phyloP scores from a whole-genome alignment of 2,888 invertebrate species.

The Ophion ventricosus region DNA sequence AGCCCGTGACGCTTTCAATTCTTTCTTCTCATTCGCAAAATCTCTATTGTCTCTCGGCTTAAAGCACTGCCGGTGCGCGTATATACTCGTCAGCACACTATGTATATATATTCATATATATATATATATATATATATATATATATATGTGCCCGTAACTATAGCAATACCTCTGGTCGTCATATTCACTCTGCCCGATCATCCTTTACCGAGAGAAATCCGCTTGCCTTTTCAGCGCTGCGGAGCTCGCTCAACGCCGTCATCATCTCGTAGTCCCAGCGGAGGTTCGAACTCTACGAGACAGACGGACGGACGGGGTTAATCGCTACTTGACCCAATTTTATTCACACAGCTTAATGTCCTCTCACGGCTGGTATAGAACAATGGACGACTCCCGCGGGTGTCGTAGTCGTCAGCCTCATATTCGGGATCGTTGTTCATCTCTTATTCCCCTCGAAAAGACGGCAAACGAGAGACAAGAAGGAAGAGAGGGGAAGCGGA shows the following conservation, averaged over 20 bases:
- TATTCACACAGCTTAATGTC: slow-evolving; percentile 78
- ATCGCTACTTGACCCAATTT: slow-evolving; percentile 82
- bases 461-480: not conserved
- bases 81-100: slow-evolving; percentile 9
- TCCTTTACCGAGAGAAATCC: slow-evolving; percentile 58
- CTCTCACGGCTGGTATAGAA: slow-evolving; percentile 73
- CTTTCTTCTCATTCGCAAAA: slow-evolving; percentile 1
- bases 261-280: slow-evolving; percentile 60
- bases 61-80: not conserved
- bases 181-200: slow-evolving; percentile 45
- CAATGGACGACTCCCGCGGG: slow-evolving; percentile 77
- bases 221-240: slow-evolving; percentile 66
- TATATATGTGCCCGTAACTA: not conserved
- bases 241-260: slow-evolving; percentile 59
- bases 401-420: slow-evolving; percentile 65
- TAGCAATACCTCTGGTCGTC: slow-evolving; percentile 33
- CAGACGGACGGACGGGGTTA: slow-evolving; percentile 79
- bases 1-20: slow-evolving; percentile 15
- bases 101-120: not conserved
- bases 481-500: not conserved
- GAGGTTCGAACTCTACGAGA: slow-evolving; percentile 62
- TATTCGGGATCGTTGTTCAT: slow-evolving; percentile 61
- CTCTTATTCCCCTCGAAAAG: slow-evolving; percentile 44
- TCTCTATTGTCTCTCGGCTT: slow-evolving; percentile 24
- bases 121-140: no score